These are phyloP conservation scores for Papilio glaucus DNA, from an alignment of 1,140 invertebrate genomes.

Conservation along the genomic window DNA sequence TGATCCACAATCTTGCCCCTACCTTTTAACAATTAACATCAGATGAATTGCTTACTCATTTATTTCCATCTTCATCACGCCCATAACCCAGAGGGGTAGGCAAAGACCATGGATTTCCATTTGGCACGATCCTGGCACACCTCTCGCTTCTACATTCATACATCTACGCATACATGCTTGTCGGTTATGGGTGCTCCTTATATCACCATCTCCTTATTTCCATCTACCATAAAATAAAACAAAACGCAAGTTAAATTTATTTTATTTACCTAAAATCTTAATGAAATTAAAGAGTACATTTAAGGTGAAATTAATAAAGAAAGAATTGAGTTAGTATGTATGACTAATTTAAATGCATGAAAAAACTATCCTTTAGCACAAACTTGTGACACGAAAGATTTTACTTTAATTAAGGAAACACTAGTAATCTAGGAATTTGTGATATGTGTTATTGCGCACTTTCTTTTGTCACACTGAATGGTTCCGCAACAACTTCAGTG, in stretches of 20 bases:
- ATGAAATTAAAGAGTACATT: slow-evolving; percentile 2
- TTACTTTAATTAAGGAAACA: slow-evolving; percentile 22
- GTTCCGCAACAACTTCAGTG: slow-evolving; percentile 87
- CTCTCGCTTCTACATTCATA: too few species aligned
- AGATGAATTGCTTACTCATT: too few species aligned
- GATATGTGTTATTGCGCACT: slow-evolving; percentile 85
- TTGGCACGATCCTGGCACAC: too few species aligned
- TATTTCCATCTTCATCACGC: too few species aligned
- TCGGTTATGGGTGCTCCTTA: too few species aligned
- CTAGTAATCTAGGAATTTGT: slow-evolving; percentile 28
- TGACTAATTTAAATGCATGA: slow-evolving; percentile 37
- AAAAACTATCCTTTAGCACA: slow-evolving; percentile 26
- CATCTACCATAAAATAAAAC: slow-evolving; percentile 14
- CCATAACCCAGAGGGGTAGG: too few species aligned
- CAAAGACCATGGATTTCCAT: too few species aligned
- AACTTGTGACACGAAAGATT: slow-evolving; percentile 24
- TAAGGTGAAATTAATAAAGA: slow-evolving; percentile 13
- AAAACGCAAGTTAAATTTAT: background rate
- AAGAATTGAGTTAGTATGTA: slow-evolving; percentile 15
- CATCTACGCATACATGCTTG: too few species aligned
- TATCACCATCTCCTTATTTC: too few species aligned
- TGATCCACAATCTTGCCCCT: too few species aligned
- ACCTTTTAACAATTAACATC: too few species aligned
- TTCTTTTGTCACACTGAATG: slow-evolving; percentile 91
- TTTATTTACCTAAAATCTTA: slow-evolving; percentile 36